Evolutionary conservation across 2,797 vertebrate species (phyloP).

Genomic region (Allobates femoralis): DNA sequence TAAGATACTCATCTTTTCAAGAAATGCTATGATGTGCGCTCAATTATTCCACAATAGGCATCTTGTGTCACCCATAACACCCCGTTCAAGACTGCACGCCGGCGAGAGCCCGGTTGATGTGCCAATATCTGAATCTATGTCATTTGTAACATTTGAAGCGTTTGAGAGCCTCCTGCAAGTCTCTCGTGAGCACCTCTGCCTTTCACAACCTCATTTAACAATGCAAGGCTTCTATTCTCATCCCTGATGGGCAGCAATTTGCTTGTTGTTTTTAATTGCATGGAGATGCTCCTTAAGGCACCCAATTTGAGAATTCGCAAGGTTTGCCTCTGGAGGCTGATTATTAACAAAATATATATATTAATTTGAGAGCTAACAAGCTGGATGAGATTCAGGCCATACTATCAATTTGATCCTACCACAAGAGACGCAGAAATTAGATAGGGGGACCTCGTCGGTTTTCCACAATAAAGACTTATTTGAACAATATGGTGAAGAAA

Average conservation of each 20-base stretch:
- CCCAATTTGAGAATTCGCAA: slow-evolving; percentile 59
- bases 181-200: slow-evolving; percentile 48
- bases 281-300: slow-evolving; percentile 55
- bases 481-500: slow-evolving; percentile 53
- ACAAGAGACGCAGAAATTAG: slow-evolving; percentile 54
- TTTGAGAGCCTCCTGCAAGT: slow-evolving; percentile 36
- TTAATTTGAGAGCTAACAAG: slow-evolving; percentile 63
- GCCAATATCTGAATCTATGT: slow-evolving; percentile 42
- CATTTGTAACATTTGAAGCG: slow-evolving; percentile 54
- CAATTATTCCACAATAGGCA: slow-evolving; percentile 30
- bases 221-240: slow-evolving; percentile 53
- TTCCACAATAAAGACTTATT: slow-evolving; percentile 49
- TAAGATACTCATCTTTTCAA: slow-evolving; percentile 3
- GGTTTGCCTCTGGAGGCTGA: slow-evolving; percentile 51
- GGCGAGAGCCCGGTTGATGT: slow-evolving; percentile 40
- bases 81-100: slow-evolving; percentile 33
- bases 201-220: slow-evolving; percentile 52
- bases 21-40: slow-evolving; percentile 11
- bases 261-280: slow-evolving; percentile 63
- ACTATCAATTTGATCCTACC: slow-evolving; percentile 51
- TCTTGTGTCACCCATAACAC: slow-evolving; percentile 47
- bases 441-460: slow-evolving; percentile 39
- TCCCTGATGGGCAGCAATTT: slow-evolving; percentile 60
- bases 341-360: slow-evolving; percentile 64
- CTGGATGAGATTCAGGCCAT: slow-evolving; percentile 58